phyloP scores from a whole-genome alignment of 2,113 vertebrate species.

The Laticauda colubrina region DNA sequence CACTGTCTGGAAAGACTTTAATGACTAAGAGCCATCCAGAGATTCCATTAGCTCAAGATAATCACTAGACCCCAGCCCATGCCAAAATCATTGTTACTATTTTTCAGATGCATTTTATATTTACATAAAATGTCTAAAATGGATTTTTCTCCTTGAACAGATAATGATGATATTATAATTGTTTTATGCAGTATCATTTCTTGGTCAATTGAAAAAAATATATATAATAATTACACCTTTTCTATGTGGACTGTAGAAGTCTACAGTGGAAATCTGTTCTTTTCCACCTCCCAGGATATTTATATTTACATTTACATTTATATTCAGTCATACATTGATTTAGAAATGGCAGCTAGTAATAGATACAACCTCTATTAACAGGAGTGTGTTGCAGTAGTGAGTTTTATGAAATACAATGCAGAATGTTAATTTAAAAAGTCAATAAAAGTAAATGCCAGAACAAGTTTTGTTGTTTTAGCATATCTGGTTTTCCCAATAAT shows the following conservation, averaged over 20 bases:
- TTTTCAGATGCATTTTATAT: slow-evolving; percentile 24
- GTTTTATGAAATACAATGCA: background rate
- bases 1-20: slow-evolving; percentile 39
- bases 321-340: background rate
- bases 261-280: background rate
- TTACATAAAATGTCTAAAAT: background rate
- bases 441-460: background rate
- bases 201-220: background rate
- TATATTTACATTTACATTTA: background rate
- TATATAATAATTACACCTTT: background rate
- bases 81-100: slow-evolving; percentile 42
- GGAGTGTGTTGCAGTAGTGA: background rate
- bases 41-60: slow-evolving; percentile 52
- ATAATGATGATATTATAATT: fast-evolving
- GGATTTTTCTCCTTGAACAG: slow-evolving; percentile 18
- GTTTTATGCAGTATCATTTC: fast-evolving
- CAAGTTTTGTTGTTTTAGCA: background rate
- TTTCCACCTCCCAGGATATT: background rate
- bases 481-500: background rate
- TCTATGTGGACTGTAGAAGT: background rate
- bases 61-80: background rate
- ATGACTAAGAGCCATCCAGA: slow-evolving; percentile 50
- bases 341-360: background rate
- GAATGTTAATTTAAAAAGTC: background rate
- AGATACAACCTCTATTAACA: background rate